These are phyloP conservation scores for Operophtera brumata DNA, from an alignment of 2,888 invertebrate species.

Conservation along the genomic window DNA sequence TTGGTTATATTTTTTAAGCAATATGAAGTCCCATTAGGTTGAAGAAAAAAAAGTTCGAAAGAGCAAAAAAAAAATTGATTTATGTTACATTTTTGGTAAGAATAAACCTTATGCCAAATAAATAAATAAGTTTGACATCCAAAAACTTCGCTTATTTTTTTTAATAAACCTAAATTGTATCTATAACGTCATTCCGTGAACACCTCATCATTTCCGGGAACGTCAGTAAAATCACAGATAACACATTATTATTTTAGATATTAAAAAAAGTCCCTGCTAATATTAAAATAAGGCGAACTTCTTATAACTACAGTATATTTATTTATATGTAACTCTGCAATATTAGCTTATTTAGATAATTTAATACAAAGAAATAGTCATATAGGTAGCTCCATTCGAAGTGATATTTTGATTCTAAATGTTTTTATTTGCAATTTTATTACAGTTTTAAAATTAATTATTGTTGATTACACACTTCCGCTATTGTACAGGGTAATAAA, in stretches of 20 bases:
- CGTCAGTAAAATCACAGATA: conserved; percentile 3
- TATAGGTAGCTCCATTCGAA: background rate
- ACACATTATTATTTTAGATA: background rate
- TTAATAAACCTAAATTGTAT: background rate
- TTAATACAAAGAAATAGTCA: background rate
- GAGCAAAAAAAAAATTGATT: background rate
- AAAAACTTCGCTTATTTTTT: background rate
- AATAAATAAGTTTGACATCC: background rate
- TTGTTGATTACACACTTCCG: background rate
- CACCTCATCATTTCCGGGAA: conserved; percentile 1
- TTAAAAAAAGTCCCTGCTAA: background rate
- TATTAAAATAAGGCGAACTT: too few relatives aligned
- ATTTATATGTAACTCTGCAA: background rate
- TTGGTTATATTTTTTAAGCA: background rate
- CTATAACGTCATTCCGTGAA: background rate
- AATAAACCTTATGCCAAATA: background rate
- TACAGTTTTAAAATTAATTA: background rate
- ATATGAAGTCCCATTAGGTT: background rate
- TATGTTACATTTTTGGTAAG: too few relatives aligned
- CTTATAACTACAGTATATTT: background rate
- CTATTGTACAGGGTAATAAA: background rate
- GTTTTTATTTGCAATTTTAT: background rate
- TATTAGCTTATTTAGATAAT: background rate
- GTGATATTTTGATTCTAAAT: background rate
- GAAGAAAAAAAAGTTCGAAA: background rate